Percentiles rank a stretch among this genome's conserved stretches.
These are phyloP conservation scores for Tetragonula clypearis DNA, from an alignment of 1,140 invertebrate species.

Conservation along the genomic window DNA sequence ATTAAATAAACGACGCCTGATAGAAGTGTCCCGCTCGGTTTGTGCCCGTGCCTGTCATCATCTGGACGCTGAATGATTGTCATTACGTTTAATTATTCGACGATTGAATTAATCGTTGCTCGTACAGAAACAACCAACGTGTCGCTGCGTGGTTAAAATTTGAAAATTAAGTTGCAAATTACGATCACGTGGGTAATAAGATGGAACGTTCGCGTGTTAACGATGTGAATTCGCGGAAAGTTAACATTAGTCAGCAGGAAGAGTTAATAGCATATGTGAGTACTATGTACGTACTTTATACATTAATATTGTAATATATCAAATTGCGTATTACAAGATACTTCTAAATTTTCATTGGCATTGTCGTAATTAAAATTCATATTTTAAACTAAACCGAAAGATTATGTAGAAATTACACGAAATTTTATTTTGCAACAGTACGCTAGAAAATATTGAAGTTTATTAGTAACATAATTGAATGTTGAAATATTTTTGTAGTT, in stretches of 20 bases:
- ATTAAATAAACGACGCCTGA: constrained; percentile 38
- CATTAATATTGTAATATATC: too few species aligned
- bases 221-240: background rate
- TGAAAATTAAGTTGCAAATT: background rate
- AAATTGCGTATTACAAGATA: too few species aligned
- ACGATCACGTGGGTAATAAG: background rate
- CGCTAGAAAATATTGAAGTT: too few species aligned
- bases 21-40: constrained; percentile 16
- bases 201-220: background rate
- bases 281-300: too few species aligned
- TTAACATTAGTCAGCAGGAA: background rate
- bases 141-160: background rate
- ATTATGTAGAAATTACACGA: too few species aligned
- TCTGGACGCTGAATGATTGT: constrained; percentile 10
- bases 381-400: too few species aligned
- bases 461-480: too few species aligned
- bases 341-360: too few species aligned
- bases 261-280: background rate
- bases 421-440: too few species aligned
- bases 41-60: background rate
- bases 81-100: constrained; percentile 24
- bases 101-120: constrained; percentile 7
- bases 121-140: background rate
- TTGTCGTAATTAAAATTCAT: too few species aligned
- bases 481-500: too few species aligned